Percentiles rank a stretch among this genome's conserved stretches.
Conservation (phyloP, 2,888 invertebrate genomes). For the Xestia c-nigrum region DNA sequence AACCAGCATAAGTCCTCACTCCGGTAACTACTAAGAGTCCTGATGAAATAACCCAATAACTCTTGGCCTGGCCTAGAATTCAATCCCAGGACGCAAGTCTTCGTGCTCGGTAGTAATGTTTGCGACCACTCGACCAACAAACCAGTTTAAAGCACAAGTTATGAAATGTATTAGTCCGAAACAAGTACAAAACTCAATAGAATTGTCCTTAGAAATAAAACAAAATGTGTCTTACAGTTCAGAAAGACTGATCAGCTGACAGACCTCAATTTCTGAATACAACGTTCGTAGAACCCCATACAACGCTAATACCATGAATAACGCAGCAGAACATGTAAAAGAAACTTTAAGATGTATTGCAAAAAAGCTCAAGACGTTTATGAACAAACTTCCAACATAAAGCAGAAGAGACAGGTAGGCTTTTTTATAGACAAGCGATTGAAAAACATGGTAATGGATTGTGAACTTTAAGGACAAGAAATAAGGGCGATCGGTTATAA, state of each 20-base stretch:
- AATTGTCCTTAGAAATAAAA: no score
- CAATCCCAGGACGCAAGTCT: background rate
- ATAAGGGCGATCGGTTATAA: conserved; percentile 12
- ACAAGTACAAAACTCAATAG: background rate
- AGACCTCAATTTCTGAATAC: conserved; percentile 21
- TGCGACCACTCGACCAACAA: background rate
- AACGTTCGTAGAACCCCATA: conserved; percentile 45
- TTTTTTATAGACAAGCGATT: conserved; percentile 49
- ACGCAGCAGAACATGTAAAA: conserved; percentile 41
- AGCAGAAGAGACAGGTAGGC: conserved; percentile 63
- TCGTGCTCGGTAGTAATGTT: background rate
- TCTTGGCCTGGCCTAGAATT: background rate
- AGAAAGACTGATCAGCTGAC: conserved; percentile 36
- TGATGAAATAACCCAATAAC: background rate
- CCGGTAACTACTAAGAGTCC: background rate
- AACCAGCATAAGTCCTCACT: background rate
- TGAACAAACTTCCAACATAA: conserved; percentile 65
- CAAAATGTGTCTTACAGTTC: background rate
- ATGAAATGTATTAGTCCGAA: background rate
- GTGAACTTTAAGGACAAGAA: conserved; percentile 33
- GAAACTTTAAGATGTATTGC: conserved; percentile 60
- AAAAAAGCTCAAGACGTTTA: conserved; percentile 63
- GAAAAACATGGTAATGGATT: conserved; percentile 29
- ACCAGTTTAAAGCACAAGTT: background rate
- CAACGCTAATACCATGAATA: conserved; percentile 41